phyloP scores from a whole-genome alignment of 1,140 invertebrate genomes.

The Cryptotermes secundus region DNA sequence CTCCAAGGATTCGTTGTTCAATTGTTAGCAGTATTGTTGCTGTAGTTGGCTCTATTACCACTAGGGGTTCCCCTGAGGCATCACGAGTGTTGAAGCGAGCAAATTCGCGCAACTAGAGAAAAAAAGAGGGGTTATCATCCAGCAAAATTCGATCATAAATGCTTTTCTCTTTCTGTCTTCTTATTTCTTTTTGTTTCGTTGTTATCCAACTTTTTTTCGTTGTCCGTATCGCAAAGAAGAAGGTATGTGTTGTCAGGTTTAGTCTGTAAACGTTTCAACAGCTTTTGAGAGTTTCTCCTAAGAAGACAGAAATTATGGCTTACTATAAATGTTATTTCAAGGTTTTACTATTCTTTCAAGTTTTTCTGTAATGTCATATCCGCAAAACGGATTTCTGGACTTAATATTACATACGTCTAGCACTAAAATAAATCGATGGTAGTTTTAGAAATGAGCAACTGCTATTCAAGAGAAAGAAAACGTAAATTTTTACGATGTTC shows the following conservation, averaged over 20 bases:
- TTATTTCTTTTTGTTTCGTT: neutral
- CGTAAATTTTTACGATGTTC: no score
- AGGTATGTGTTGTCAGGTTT: neutral
- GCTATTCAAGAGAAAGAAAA: no score
- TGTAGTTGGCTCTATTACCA: neutral
- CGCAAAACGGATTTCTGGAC: no score
- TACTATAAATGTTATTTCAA: no score
- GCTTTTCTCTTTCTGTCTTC: neutral
- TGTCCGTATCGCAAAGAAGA: neutral
- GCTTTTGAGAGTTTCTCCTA: no score
- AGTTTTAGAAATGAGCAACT: no score
- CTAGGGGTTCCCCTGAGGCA: neutral
- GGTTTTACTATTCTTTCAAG: no score
- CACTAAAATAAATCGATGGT: no score
- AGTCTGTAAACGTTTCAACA: neutral
- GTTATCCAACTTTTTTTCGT: neutral
- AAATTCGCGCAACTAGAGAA: neutral
- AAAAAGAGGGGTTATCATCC: neutral
- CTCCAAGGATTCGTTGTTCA: constrained; percentile 11
- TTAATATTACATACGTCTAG: no score
- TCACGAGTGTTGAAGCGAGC: neutral
- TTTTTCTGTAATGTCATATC: no score
- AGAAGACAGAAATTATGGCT: no score
- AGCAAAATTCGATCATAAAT: constrained; percentile 17
- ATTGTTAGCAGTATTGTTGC: constrained; percentile 10